Conservation (phyloP, 2,888 invertebrate genomes). For the Dolichopus griseipennis region DNA sequence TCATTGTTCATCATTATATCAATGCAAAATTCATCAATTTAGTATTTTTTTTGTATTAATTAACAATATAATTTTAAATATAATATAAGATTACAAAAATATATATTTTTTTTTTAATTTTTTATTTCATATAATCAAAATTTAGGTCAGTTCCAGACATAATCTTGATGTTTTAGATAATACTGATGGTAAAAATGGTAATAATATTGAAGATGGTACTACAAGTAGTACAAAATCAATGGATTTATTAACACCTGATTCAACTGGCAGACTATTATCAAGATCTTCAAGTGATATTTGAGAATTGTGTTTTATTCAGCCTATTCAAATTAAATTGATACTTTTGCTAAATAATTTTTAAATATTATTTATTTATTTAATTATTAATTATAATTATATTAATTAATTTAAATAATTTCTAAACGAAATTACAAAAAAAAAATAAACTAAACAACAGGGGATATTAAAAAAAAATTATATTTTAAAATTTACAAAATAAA, state of each 20-base stretch:
- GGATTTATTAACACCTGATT: slow-evolving; percentile 31
- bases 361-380: not conserved
- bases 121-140: slow-evolving; percentile 7
- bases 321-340: slow-evolving; percentile 17
- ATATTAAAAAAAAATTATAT: no score
- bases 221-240: slow-evolving; percentile 23
- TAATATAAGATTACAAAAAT: no score
- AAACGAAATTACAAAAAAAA: not conserved
- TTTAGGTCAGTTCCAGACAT: slow-evolving; percentile 41
- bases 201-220: slow-evolving; percentile 18
- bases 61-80: no score
- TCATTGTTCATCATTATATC: no score
- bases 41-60: no score
- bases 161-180: slow-evolving; percentile 34
- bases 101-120: not conserved
- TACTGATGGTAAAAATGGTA: slow-evolving; percentile 25
- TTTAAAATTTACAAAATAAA: no score
- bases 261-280: slow-evolving; percentile 18
- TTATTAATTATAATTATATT: not conserved
- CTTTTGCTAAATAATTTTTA: slow-evolving; percentile 10
- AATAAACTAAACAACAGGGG: no score
- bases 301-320: slow-evolving; percentile 23
- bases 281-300: slow-evolving; percentile 22
- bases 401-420: not conserved
- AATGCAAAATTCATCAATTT: no score